A percentile compares a stretch with the other conserved stretches of the same genome.
These are phyloP conservation scores for Heliocidaris tuberculata DNA, from an alignment of 35 echinoderm and acorn worm species.

Conservation along the genomic window DNA sequence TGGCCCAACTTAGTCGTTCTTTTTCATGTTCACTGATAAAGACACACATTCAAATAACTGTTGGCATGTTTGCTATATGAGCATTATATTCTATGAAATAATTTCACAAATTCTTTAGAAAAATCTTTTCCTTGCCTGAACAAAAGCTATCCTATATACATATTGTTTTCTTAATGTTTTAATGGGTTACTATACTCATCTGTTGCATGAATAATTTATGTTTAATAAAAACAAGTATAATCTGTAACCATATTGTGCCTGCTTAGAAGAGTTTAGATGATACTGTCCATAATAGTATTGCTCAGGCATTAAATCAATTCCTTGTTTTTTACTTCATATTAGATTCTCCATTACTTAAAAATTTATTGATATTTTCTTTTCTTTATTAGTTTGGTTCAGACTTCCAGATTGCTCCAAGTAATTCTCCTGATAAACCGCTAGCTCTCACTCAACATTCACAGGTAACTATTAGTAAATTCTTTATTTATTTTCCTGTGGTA, in stretches of 20 bases:
- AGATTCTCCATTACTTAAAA: neutral
- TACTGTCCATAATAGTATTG: neutral
- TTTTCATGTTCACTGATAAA: neutral
- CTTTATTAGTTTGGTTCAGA: conserved; percentile 84
- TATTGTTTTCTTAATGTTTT: no score
- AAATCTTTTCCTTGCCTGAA: no score
- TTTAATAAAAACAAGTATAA: neutral
- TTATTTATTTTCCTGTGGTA: neutral
- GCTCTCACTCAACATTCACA: conserved; percentile 46
- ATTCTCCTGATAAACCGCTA: conserved; percentile 81
- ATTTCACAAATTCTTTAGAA: no score
- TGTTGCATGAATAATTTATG: neutral
- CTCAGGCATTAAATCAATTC: neutral
- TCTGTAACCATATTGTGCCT: neutral
- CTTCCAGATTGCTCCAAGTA: conserved; percentile 67
- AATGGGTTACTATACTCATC: neutral
- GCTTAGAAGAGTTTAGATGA: neutral
- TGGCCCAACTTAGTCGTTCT: neutral
- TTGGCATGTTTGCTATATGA: neutral
- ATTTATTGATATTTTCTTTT: conserved; percentile 7
- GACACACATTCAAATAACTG: neutral
- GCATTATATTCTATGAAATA: neutral
- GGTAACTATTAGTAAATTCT: conserved; percentile 35
- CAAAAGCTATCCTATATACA: no score
- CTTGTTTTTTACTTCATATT: neutral